phyloP scores from a whole-genome alignment of 2,888 invertebrate genomes.

The Pseudeuparius sepicola region DNA sequence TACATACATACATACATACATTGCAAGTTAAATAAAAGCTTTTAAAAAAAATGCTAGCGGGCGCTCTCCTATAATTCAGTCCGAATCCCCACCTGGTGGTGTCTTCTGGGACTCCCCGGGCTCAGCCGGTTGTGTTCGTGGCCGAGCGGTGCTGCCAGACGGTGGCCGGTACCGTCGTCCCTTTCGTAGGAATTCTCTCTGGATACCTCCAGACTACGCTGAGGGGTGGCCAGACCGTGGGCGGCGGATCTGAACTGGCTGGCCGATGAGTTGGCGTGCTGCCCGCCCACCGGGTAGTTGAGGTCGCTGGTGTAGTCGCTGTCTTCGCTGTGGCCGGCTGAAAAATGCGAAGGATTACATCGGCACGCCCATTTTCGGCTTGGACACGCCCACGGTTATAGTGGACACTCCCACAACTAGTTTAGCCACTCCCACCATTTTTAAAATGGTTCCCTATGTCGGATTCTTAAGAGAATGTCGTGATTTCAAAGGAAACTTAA shows the following conservation, averaged over 20 bases:
- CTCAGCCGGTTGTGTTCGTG: conserved; percentile 35
- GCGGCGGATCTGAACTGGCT: conserved; percentile 77
- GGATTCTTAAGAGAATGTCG: too few relatives aligned
- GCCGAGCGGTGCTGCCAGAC: conserved; percentile 28
- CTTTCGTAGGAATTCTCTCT: conserved; percentile 76
- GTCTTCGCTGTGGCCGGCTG: conserved; percentile 92
- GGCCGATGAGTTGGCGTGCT: conserved; percentile 84
- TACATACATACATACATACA: too few relatives aligned
- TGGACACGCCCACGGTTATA: too few relatives aligned
- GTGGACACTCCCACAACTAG: too few relatives aligned
- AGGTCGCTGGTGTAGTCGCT: conserved; percentile 95
- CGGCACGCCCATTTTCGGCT: too few relatives aligned
- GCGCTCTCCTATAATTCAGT: too few relatives aligned
- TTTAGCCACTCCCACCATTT: too few relatives aligned
- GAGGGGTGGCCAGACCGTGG: conserved; percentile 68
- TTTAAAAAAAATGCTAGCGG: conserved; percentile 20
- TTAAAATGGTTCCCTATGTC: too few relatives aligned
- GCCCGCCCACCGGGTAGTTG: conserved; percentile 82
- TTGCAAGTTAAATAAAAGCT: too few relatives aligned
- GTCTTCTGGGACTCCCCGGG: conserved; percentile 34
- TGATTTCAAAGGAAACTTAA: too few relatives aligned
- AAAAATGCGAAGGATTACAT: too few relatives aligned
- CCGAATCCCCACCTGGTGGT: conserved; percentile 32
- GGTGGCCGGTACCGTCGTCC: conserved; percentile 46
- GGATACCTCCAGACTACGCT: conserved; percentile 68